Base-by-base conservation (phyloP, 2,113 vertebrate species). In the Ophiodon elongatus region DNA sequence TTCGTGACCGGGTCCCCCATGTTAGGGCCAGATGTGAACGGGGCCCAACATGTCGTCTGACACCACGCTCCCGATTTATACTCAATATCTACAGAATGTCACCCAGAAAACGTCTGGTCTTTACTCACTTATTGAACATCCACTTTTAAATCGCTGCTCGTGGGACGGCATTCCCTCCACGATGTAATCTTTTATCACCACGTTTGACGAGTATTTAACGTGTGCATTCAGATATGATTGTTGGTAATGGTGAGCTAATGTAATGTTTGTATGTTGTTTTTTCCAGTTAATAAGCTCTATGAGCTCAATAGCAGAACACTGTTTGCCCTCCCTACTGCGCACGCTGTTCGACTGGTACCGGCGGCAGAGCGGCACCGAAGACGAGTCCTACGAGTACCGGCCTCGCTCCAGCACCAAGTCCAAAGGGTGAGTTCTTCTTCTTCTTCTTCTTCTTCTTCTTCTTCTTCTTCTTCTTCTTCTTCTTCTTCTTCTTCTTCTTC, bases 281-380 rank as follows among this genome's bases (percentile, higher is more conserved):
- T 96, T 91, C 0, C 93, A 99, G 98, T 96, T 99, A 97, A 97
- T 99, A 96, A 99, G 98, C 97, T 99, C 98, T 95, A 99, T 99
- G 98, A 99, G 98, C 98, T 99, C 98, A 70, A 97, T 99, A 97
- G 98, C 98, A 94, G 98, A 99, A 97, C 98, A 99, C 97, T 99
- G 98, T 97, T 98, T 99, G 95, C 98, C 98, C 93, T 99, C 98
- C 90, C 96, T 99, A 91, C 94, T 99, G 85, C 98, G 98, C 96
- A 99, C 98, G 92, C 96, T 99, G 95, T 98, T 99, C 91, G 98
- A 99, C 95, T 99, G 98, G 98, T 99, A 98, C 96, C 96, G 96
- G 88, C 96, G 98, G 79, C 98, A 99, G 89, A 99, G 98, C 57
- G 98, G 98, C 95, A 95, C 97, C 21, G 98, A 99, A 90, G 98